These are phyloP conservation scores for Drosophila tani DNA, from an alignment of 1,140 invertebrate genomes.

Conservation along the genomic window DNA sequence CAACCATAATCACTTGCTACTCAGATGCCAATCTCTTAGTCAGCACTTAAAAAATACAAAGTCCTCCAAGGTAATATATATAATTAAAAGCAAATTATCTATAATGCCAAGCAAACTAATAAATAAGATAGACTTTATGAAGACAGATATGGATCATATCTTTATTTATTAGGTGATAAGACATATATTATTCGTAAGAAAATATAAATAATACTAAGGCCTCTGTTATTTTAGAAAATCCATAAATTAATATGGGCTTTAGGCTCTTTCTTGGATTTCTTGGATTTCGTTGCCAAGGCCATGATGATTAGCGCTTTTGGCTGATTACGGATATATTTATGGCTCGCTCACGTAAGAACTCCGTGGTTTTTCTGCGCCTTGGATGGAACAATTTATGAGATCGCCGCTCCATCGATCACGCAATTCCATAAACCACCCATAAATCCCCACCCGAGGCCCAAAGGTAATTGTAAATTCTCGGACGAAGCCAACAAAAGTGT, in stretches of 20 bases:
- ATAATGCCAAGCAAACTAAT: background rate
- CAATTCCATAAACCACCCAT: slow-evolving; percentile 18
- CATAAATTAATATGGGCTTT: background rate
- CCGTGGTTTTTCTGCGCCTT: background rate
- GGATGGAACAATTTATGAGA: slow-evolving; percentile 37
- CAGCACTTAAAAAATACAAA: slow-evolving; percentile 14
- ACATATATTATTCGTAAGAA: background rate
- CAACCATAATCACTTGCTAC: slow-evolving; percentile 1
- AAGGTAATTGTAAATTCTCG: slow-evolving; percentile 25
- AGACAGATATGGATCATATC: background rate
- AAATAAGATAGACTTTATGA: background rate
- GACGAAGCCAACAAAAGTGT: slow-evolving; percentile 7
- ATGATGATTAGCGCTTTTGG: slow-evolving; percentile 1
- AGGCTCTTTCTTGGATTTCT: background rate
- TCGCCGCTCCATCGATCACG: slow-evolving; percentile 1
- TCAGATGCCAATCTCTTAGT: slow-evolving; percentile 7
- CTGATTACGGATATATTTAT: slow-evolving; percentile 28
- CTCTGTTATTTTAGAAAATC: background rate
- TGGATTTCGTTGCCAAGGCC: slow-evolving; percentile 29
- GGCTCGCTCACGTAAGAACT: background rate
- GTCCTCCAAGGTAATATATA: background rate
- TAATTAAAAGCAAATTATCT: slow-evolving; percentile 15
- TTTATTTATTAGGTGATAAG: background rate
- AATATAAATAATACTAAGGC: background rate
- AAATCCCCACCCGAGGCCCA: no score